These are phyloP conservation scores for Ciconia stormi DNA, from an alignment of 2,113 vertebrate genomes.

Conservation along the genomic window DNA sequence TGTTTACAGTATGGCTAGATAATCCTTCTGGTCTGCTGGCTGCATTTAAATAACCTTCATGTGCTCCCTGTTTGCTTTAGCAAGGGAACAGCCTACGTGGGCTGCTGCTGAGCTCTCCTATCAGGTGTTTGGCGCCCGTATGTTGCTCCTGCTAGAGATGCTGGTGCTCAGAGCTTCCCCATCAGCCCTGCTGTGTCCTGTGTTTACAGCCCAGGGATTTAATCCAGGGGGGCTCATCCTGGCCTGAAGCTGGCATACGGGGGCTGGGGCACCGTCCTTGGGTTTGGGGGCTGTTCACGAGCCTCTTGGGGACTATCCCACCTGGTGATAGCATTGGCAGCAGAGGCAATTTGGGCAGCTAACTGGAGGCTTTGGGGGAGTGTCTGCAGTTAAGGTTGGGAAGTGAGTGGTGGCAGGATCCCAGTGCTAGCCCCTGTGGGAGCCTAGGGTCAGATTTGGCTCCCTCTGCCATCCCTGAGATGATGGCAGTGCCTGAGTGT, in stretches of 20 bases:
- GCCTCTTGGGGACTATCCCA: not conserved
- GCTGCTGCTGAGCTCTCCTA: not conserved
- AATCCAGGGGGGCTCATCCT: not conserved
- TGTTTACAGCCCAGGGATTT: not conserved
- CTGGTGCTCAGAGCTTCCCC: not conserved
- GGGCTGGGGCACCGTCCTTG: not conserved
- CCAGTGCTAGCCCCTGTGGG: accelerated
- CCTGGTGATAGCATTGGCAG: not conserved
- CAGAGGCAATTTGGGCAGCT: not conserved
- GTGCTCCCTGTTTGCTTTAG: not conserved
- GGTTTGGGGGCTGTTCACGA: not conserved
- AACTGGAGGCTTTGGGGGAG: not conserved
- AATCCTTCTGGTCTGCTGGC: not conserved
- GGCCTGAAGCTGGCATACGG: not conserved
- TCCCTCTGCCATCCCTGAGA: not conserved
- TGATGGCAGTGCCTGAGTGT: not conserved
- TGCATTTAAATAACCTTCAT: not conserved
- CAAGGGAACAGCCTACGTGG: not conserved
- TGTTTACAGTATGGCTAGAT: not conserved
- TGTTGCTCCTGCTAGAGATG: not conserved
- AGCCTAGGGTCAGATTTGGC: not conserved
- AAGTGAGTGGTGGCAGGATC: accelerated
- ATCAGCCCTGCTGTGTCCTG: not conserved
- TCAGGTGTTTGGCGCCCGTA: not conserved
- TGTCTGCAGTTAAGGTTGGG: not conserved